phyloP scores from a whole-genome alignment of 2,113 vertebrate species.

The Calyptomena viridis region DNA sequence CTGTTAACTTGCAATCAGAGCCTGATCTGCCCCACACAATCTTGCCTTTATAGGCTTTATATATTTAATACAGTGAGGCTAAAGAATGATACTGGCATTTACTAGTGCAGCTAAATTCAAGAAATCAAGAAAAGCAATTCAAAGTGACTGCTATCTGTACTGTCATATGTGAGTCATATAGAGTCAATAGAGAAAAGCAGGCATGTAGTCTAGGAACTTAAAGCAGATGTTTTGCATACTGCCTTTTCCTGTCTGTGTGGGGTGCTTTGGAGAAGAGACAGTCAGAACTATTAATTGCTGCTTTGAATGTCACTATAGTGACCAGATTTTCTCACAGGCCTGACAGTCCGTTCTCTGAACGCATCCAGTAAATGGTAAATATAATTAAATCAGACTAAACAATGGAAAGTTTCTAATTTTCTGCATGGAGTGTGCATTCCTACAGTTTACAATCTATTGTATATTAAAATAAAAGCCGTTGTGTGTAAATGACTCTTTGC shows the following conservation, averaged over 20 bases:
- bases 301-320: not conserved
- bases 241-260: not conserved
- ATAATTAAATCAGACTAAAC: not conserved
- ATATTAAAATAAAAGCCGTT: not conserved
- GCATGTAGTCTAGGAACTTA: not conserved
- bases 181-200: not conserved
- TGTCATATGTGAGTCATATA: accelerated
- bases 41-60: not conserved
- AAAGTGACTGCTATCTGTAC: not conserved
- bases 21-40: not conserved
- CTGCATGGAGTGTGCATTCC: not conserved
- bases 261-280: not conserved
- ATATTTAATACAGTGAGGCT: not conserved
- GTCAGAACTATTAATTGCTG: not conserved
- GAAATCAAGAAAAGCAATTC: not conserved
- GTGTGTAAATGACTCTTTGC: not conserved
- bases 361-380: not conserved
- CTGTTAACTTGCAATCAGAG: not conserved
- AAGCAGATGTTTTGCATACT: not conserved
- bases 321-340: not conserved
- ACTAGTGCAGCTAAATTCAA: not conserved
- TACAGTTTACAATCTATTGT: not conserved
- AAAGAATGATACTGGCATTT: not conserved
- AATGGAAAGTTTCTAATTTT: not conserved
- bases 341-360: not conserved